phyloP scores from a whole-genome alignment of 1,140 invertebrate species.

The Heliconius nattereri region DNA sequence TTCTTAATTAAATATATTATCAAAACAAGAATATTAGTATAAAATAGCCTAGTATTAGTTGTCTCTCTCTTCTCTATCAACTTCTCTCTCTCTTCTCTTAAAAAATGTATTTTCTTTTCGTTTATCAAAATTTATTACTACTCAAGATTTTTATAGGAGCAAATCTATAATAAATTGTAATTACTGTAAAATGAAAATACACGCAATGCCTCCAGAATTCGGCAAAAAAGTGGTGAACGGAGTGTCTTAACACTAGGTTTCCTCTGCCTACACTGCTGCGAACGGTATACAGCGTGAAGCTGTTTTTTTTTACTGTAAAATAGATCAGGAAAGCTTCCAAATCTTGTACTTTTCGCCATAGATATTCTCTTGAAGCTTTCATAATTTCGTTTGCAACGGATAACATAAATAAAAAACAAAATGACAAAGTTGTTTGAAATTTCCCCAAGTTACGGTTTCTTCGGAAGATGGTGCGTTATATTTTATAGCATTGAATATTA shows the following conservation, averaged over 20 bases:
- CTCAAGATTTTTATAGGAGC: not conserved
- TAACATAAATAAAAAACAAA: conserved; percentile 10
- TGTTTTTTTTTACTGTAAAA: not conserved
- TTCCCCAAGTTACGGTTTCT: conserved; percentile 14
- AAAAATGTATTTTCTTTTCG: too few species aligned
- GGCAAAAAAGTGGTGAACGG: too few species aligned
- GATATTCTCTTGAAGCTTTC: not conserved
- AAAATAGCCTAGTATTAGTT: too few species aligned
- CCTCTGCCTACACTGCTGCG: too few species aligned
- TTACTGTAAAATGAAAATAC: not conserved
- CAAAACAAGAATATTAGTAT: too few species aligned
- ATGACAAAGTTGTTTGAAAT: conserved; percentile 10
- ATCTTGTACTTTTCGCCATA: not conserved
- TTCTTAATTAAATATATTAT: too few species aligned
- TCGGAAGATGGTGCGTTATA: conserved; percentile 13
- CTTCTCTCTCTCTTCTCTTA: too few species aligned
- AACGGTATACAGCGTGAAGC: too few species aligned
- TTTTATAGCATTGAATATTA: conserved; percentile 32
- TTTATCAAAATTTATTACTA: too few species aligned
- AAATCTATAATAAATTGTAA: not conserved
- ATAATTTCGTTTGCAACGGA: not conserved
- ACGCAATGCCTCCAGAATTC: too few species aligned
- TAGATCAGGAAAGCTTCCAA: not conserved
- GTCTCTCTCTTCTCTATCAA: too few species aligned
- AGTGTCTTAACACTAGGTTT: too few species aligned